Percentiles rank a stretch among this genome's conserved stretches.
These are phyloP conservation scores for Hypotaenidia okinawae DNA, from an alignment of 2,797 vertebrate genomes.

Conservation along the genomic window DNA sequence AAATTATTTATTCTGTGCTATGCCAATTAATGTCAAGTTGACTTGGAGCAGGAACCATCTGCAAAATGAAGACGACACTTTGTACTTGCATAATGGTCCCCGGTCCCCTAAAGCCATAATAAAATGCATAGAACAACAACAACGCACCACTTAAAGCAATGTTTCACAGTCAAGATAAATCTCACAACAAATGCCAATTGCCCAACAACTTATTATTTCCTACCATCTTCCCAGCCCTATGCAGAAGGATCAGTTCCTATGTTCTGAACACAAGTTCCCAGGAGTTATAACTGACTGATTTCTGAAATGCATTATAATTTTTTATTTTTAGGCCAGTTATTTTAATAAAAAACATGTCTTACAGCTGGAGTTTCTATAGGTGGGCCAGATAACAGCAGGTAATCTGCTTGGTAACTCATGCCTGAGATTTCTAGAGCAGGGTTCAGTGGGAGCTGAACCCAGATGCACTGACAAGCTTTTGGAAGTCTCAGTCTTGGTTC, in stretches of 20 bases:
- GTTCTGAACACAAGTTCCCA: not conserved
- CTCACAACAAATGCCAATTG: not conserved
- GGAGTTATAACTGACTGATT: not conserved
- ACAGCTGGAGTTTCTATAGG: not conserved
- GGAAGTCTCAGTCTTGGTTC: not conserved
- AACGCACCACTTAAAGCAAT: not conserved
- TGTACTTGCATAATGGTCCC: not conserved
- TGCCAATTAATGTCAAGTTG: not conserved
- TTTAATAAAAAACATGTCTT: not conserved
- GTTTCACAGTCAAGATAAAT: not conserved
- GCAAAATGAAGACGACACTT: not conserved
- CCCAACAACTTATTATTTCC: not conserved
- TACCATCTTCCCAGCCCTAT: not conserved
- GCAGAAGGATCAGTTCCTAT: not conserved
- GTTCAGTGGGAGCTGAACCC: not conserved
- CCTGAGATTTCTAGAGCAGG: not conserved
- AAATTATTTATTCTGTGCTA: not conserved
- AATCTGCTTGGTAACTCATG: not conserved
- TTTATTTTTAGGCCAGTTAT: not conserved
- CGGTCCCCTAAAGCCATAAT: not conserved
- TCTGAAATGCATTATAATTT: not conserved
- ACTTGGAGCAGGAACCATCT: not conserved
- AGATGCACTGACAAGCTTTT: accelerated
- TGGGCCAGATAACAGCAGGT: not conserved
- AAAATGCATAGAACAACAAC: not conserved